A percentile compares a stretch with the other conserved stretches of the same genome.
Evolutionary conservation across 92 coral and sea anemone genomes (phyloP).

Genomic region (Zoanthus sociatus): DNA sequence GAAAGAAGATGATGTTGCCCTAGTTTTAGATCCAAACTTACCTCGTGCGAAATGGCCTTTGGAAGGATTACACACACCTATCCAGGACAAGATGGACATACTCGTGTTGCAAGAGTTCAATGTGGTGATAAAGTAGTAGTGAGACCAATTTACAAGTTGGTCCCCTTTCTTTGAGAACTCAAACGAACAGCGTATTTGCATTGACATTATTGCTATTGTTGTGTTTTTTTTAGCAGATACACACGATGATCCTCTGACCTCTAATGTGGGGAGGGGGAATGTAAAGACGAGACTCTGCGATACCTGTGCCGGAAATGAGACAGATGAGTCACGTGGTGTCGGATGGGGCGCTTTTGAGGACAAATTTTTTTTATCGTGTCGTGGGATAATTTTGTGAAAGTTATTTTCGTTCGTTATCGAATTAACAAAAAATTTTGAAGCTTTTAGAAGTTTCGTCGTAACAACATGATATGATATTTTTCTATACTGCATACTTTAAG

Average conservation of each 20-base stretch:
- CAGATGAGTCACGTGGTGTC: too few species aligned
- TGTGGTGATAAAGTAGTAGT: slow-evolving; percentile 60
- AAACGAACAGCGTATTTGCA: not conserved
- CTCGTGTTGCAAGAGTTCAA: slow-evolving; percentile 72
- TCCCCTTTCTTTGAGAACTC: slow-evolving; percentile 34
- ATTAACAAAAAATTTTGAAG: too few species aligned
- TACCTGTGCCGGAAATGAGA: too few species aligned
- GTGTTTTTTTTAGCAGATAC: too few species aligned
- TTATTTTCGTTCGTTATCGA: too few species aligned
- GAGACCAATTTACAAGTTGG: slow-evolving; percentile 56
- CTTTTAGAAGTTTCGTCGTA: too few species aligned
- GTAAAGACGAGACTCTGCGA: not conserved
- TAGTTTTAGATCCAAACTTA: not conserved
- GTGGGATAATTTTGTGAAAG: too few species aligned
- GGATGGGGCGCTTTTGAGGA: too few species aligned
- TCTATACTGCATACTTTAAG: too few species aligned
- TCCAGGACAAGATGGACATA: slow-evolving; percentile 8
- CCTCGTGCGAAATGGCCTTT: not conserved
- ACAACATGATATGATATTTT: too few species aligned
- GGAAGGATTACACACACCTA: not conserved
- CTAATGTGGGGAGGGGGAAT: slow-evolving; percentile 60
- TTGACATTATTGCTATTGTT: not conserved
- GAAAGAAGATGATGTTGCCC: slow-evolving; percentile 13
- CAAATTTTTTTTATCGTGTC: too few species aligned
- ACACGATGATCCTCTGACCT: not conserved